phyloP scores from a whole-genome alignment of 1,140 invertebrate genomes.

The Forficula auricularia region DNA sequence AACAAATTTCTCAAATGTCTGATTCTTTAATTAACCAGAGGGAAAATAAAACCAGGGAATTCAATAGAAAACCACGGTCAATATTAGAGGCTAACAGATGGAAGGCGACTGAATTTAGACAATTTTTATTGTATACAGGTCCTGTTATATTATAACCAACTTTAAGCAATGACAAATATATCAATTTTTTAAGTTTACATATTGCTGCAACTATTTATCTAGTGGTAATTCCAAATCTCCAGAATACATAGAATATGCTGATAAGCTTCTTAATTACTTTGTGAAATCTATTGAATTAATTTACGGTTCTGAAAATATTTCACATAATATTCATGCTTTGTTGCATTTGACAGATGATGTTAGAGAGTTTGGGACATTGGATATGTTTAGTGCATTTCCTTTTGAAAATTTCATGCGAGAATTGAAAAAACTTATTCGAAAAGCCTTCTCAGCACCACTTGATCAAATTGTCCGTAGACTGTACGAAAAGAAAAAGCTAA shows the following conservation, averaged over 20 bases:
- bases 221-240: constrained; percentile 5
- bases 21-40: not conserved
- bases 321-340: constrained; percentile 25
- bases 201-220: constrained; percentile 14
- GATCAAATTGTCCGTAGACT: not conserved
- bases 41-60: constrained; percentile 10
- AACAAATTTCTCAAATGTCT: constrained; percentile 7
- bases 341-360: constrained; percentile 23
- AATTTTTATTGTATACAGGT: constrained; percentile 15
- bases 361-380: constrained; percentile 18
- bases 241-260: too few species aligned
- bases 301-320: constrained; percentile 18
- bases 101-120: too few species aligned
- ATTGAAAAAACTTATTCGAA: constrained; percentile 6
- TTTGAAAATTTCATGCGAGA: constrained; percentile 22
- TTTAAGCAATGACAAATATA: constrained; percentile 4
- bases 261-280: constrained; percentile 19
- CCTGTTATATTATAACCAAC: constrained; percentile 7
- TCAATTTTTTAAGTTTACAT: constrained; percentile 11
- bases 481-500: too few species aligned
- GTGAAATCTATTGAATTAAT: constrained; percentile 14
- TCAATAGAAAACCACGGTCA: constrained; percentile 10
- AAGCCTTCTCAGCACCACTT: not conserved
- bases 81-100: constrained; percentile 9
- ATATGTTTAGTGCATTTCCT: constrained; percentile 21